phyloP scores from a whole-genome alignment of 2,797 vertebrate genomes.

The Danio jaintianensis region DNA sequence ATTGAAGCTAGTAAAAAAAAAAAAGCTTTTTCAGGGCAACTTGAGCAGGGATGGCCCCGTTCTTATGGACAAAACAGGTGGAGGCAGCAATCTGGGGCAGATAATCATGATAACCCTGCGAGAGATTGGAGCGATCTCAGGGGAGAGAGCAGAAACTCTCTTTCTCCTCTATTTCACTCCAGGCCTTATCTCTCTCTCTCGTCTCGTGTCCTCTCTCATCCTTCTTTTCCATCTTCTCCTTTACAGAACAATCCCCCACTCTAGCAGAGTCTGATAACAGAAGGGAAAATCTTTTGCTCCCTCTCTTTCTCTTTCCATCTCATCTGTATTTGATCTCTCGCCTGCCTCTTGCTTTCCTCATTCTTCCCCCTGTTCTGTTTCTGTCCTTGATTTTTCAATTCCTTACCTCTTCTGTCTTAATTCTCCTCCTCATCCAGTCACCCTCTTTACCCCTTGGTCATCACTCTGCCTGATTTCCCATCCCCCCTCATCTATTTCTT shows the following conservation, averaged over 20 bases:
- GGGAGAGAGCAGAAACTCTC: conserved; percentile 17
- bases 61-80: conserved; percentile 14
- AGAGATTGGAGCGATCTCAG: conserved; percentile 26
- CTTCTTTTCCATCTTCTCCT: conserved; percentile 26
- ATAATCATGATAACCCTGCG: conserved; percentile 34
- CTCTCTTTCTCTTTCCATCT: conserved; percentile 11
- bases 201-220: conserved; percentile 25
- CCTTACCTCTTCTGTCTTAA: background rate
- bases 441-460: conserved; percentile 5
- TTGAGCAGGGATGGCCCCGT: background rate
- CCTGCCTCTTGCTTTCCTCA: background rate
- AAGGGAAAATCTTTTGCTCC: conserved; percentile 9
- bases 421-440: conserved; percentile 6
- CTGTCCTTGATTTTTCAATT: conserved; percentile 28
- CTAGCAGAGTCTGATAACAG: conserved; percentile 2
- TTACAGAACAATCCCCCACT: conserved; percentile 13
- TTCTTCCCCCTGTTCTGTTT: conserved; percentile 11
- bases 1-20: background rate
- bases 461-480: conserved; percentile 14
- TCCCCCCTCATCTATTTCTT: conserved; percentile 11
- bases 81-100: conserved; percentile 34
- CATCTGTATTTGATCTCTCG: conserved; percentile 7
- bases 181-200: conserved; percentile 15
- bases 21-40: conserved; percentile 10
- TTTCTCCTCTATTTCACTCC: conserved; percentile 6